phyloP scores from a whole-genome alignment of 2,797 vertebrate genomes.

The Gallirallus australis region DNA sequence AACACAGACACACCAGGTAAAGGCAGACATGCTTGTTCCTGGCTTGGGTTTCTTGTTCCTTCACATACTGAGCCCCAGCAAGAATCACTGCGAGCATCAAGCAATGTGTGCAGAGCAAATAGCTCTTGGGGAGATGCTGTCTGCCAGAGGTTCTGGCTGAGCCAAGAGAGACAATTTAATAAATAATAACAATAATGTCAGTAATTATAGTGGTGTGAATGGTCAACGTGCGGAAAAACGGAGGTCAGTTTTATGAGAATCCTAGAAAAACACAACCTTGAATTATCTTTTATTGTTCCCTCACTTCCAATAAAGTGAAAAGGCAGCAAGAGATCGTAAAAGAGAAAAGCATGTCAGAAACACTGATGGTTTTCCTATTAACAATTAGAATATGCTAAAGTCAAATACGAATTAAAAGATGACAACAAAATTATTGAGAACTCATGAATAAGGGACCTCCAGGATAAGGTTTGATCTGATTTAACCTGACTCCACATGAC shows the following conservation, averaged over 20 bases:
- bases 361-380: neutral
- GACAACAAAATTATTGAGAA: neutral
- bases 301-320: neutral
- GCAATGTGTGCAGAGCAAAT: neutral
- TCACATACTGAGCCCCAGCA: neutral
- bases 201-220: neutral
- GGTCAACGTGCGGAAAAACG: neutral
- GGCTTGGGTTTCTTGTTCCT: neutral
- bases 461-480: neutral
- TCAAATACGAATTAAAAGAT: neutral
- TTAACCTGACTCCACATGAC: neutral
- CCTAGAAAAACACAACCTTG: neutral
- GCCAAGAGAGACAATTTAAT: neutral
- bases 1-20: neutral
- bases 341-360: neutral
- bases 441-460: neutral
- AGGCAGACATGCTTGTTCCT: neutral
- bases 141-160: neutral
- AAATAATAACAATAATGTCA: neutral
- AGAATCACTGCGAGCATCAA: neutral
- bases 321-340: neutral
- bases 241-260: neutral
- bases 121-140: neutral
- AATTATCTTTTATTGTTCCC: neutral
- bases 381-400: neutral